These are phyloP conservation scores for Eulemur rufifrons DNA, from an alignment of 2,113 vertebrate species.

Conservation along the genomic window DNA sequence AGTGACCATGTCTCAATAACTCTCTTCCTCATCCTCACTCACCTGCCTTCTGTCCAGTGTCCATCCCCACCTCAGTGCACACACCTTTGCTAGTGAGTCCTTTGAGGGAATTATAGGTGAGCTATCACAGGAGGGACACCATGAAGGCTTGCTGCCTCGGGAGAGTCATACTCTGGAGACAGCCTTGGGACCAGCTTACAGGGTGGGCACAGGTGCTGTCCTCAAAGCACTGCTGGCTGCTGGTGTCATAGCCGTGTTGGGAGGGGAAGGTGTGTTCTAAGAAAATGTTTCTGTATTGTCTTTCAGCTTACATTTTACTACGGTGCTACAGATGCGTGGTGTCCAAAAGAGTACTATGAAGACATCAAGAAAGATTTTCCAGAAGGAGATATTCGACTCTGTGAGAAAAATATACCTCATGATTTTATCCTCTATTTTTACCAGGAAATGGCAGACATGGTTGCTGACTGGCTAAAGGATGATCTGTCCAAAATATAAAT, in stretches of 20 bases:
- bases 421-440: slow-evolving; percentile 90
- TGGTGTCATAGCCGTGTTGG: not conserved
- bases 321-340: slow-evolving; percentile 91
- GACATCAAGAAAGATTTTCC: slow-evolving; percentile 95
- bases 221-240: not conserved
- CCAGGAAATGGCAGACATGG: slow-evolving; percentile 89
- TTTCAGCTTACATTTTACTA: slow-evolving; percentile 97
- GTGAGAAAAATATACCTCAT: slow-evolving; percentile 90
- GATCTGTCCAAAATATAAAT: slow-evolving; percentile 83
- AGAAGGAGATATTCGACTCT: slow-evolving; percentile 91
- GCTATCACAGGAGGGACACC: not conserved
- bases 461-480: slow-evolving; percentile 87
- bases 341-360: slow-evolving; percentile 91
- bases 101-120: not conserved
- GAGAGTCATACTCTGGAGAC: not conserved
- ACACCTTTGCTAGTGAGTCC: not conserved
- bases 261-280: not conserved
- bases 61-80: not conserved
- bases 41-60: not conserved
- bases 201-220: not conserved
- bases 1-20: rapidly evolving
- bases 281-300: slow-evolving; percentile 43
- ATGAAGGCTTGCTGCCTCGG: not conserved
- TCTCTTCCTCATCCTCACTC: not conserved
- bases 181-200: rapidly evolving